Evolutionary conservation across 2,113 vertebrate species (phyloP), one percentile per base, ranked within the genome.

Genomic region (Eptatretus burgeri): DNA sequence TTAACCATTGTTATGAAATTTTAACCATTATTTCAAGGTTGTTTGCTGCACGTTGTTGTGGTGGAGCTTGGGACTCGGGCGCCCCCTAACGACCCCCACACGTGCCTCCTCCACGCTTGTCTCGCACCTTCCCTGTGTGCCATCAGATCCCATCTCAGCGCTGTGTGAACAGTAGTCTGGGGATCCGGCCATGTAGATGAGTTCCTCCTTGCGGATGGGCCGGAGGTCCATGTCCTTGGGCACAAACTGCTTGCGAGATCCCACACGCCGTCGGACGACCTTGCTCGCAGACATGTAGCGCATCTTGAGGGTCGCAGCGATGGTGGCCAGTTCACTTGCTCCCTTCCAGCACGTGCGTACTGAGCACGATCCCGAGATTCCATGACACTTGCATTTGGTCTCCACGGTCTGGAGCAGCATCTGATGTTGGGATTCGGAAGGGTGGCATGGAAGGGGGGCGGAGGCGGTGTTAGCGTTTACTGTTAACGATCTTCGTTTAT

Each of bases 341-440:
- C 91, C 89, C 74, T 77, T 82, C 91, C 91, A 98, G 74, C 91
- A 98, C 65, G 91, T 98, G 69, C 84, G 81, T 70, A 96, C 87
- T 51, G 91, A 98, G 73, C 91, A 98, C 70, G 91, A 98, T 66
- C 91, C 91, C 2, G 91, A 98, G 7, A 98, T 89, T 2, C 91
- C 91, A 1, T 98, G 91, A 69, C 91, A 98, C 65, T 98, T 98
- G 74, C 91, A 98, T 74, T 98, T 98, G 79, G 86, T 78, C 70
- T 93, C 89, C 71, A 98, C 70, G 11, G 88, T 84, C 4, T 80
- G 82, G 64, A 75, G 77, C 69, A 98, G 74, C 52, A 74, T 85
- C 91, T 98, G 67, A 41, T 60, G 56, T 17, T 5, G 53, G 53
- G 63, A 17, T 18, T 52, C 68, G 73, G 68, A 73, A 67, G 63